phyloP scores from a whole-genome alignment of 2,113 vertebrate species.

The Rhea pennata region DNA sequence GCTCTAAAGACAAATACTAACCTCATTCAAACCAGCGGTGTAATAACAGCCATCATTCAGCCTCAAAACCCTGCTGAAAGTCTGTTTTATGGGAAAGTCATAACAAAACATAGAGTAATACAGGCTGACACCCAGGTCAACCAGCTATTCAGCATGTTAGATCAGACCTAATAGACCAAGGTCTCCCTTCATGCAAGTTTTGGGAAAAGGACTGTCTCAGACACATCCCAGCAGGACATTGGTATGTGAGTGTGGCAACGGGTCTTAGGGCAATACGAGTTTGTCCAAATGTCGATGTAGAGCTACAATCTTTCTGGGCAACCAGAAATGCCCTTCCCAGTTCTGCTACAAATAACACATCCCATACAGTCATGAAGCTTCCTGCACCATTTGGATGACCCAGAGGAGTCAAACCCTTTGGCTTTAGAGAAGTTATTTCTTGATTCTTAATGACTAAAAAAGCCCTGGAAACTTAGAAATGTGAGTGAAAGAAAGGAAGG shows the following conservation, averaged over 20 bases:
- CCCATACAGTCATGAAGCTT: not conserved
- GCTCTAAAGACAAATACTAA: not conserved
- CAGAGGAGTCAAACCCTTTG: not conserved
- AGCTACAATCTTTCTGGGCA: not conserved
- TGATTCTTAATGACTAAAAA: not conserved
- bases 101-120: not conserved
- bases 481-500: not conserved
- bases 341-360: not conserved
- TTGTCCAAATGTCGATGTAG: not conserved
- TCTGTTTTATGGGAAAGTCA: not conserved
- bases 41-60: not conserved
- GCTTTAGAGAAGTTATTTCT: not conserved
- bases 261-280: not conserved
- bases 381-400: accelerated
- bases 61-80: not conserved
- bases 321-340: not conserved
- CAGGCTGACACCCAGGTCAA: not conserved
- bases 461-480: not conserved
- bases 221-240: not conserved
- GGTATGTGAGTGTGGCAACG: accelerated
- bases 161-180: not conserved
- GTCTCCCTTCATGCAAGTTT: not conserved
- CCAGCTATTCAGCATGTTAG: not conserved
- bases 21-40: not conserved
- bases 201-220: not conserved